These are phyloP conservation scores for Heliconius charithonia DNA, from an alignment of 2,888 invertebrate species.

Conservation along the genomic window DNA sequence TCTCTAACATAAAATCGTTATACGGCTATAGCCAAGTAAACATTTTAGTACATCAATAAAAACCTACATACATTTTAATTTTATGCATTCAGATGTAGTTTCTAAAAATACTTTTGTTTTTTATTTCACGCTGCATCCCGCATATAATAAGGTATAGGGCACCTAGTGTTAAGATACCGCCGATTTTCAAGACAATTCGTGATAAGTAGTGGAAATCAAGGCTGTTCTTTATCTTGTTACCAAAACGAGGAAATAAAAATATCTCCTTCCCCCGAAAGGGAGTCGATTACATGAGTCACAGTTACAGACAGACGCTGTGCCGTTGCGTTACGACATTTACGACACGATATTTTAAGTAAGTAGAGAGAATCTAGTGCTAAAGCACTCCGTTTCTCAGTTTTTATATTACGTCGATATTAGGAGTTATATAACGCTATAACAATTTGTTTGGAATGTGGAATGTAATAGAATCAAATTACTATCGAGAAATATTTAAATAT, in stretches of 20 bases:
- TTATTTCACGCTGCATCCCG: background rate
- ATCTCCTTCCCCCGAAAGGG: too few relatives aligned
- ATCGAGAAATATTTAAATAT: background rate
- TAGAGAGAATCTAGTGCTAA: too few relatives aligned
- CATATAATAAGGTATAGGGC: background rate
- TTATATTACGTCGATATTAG: too few relatives aligned
- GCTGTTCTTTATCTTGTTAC: too few relatives aligned
- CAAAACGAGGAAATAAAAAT: background rate
- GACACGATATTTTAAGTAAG: too few relatives aligned
- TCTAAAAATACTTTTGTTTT: background rate
- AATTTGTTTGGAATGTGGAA: background rate
- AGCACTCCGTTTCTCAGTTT: background rate
- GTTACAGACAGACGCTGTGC: too few relatives aligned
- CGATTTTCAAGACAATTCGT: too few relatives aligned
- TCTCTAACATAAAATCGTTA: conserved; percentile 32
- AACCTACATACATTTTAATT: conserved; percentile 19
- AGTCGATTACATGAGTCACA: background rate
- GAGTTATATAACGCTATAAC: background rate
- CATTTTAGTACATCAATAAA: conserved; percentile 41
- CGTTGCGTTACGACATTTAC: too few relatives aligned
- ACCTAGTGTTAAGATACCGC: background rate
- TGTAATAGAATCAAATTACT: background rate
- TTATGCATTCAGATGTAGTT: conserved; percentile 17
- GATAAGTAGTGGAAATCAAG: too few relatives aligned
- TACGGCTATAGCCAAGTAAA: conserved; percentile 38